A percentile compares a stretch with the other conserved stretches of the same genome.
Conservation (phyloP, 1,140 invertebrate species). For the Helicoverpa zea region DNA sequence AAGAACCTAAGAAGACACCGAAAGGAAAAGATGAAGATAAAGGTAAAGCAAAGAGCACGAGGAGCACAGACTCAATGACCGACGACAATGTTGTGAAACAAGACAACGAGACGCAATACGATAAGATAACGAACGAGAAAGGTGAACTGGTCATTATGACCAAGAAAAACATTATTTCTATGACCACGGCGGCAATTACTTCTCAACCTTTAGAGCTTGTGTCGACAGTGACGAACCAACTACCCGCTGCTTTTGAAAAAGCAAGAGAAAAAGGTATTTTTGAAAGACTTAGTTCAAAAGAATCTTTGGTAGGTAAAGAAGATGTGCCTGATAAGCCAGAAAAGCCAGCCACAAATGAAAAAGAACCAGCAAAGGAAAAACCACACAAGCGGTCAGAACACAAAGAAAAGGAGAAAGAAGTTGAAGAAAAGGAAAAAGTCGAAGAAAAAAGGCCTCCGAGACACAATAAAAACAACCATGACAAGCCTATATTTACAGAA, state of each 20-base stretch:
- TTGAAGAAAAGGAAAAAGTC: slow-evolving; percentile 71
- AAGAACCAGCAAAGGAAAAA: slow-evolving; percentile 54
- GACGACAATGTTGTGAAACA: slow-evolving; percentile 73
- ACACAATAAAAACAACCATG: not conserved
- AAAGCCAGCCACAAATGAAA: slow-evolving; percentile 37
- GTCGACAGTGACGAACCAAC: slow-evolving; percentile 84
- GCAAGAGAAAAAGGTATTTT: slow-evolving; percentile 84
- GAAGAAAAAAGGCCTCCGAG: slow-evolving; percentile 64
- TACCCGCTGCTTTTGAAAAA: slow-evolving; percentile 83
- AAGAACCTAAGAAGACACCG: slow-evolving; percentile 51
- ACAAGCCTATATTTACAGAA: slow-evolving; percentile 52
- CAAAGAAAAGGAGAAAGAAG: slow-evolving; percentile 60
- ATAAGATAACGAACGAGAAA: slow-evolving; percentile 78
- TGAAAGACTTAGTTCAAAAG: slow-evolving; percentile 83
- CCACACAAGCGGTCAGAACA: slow-evolving; percentile 55
- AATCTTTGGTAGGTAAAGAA: slow-evolving; percentile 77
- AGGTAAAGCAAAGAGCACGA: slow-evolving; percentile 60
- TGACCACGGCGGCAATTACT: slow-evolving; percentile 87
- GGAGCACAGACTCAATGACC: slow-evolving; percentile 57
- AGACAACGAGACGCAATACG: slow-evolving; percentile 84
- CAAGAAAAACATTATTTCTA: slow-evolving; percentile 85
- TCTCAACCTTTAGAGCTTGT: slow-evolving; percentile 85
- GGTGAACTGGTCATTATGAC: slow-evolving; percentile 83
- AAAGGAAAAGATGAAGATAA: slow-evolving; percentile 59
- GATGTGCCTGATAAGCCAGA: slow-evolving; percentile 39